phyloP scores from a whole-genome alignment of 2,888 invertebrate species.

The Phytoseiulus persimilis region DNA sequence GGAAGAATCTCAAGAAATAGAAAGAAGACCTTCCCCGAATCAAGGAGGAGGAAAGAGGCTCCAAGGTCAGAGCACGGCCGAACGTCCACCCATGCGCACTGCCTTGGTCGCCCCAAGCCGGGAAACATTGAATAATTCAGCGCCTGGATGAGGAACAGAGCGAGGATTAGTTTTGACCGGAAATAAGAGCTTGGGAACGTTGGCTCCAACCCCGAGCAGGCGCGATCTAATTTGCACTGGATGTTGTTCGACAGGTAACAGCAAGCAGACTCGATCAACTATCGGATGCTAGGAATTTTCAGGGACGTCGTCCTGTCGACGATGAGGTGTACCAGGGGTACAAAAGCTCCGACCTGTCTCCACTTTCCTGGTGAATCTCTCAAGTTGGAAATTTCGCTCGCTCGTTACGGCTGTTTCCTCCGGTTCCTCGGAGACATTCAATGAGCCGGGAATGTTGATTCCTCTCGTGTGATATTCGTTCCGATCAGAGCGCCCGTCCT shows the following conservation, averaged over 20 bases:
- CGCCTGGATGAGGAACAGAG: not conserved
- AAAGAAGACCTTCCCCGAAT: too few species aligned
- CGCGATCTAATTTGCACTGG: not conserved
- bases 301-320: not conserved
- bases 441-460: too few species aligned
- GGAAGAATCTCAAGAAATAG: too few species aligned
- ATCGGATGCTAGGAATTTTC: not conserved
- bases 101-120: not conserved
- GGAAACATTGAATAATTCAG: not conserved
- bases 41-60: too few species aligned
- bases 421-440: too few species aligned
- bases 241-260: not conserved
- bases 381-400: too few species aligned
- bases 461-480: too few species aligned
- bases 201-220: not conserved
- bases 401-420: too few species aligned
- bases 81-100: not conserved
- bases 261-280: not conserved
- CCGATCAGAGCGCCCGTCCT: too few species aligned
- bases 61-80: not conserved
- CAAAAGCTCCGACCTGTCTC: too few species aligned
- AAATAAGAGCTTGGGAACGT: not conserved
- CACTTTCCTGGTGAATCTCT: too few species aligned
- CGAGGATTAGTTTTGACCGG: not conserved
- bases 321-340: too few species aligned